Evolutionary conservation across 2,113 vertebrate genomes (phyloP), one percentile per base, ranked within the genome.

Genomic region (Siniperca knerii): DNA sequence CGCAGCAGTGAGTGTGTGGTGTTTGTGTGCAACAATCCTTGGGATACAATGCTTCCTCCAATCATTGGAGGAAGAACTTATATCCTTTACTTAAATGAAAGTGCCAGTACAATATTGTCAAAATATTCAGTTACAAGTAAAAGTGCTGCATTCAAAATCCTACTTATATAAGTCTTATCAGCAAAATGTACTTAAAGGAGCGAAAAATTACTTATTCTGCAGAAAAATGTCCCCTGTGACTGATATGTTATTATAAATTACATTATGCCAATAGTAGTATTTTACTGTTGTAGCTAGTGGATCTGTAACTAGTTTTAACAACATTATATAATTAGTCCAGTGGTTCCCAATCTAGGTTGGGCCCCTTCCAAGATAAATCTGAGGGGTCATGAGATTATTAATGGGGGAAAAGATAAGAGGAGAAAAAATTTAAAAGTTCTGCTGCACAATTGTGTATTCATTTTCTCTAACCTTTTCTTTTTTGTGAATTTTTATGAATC

Each of bases 1-100:
- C 42, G 8, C 80, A 83, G 79, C 76, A n/a, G 64, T 2, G 54
- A 57, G 29, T 23, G n/a, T 62, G 69, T 50, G 25, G 15, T 65
- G 58, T 76, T 52, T 79, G 40, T 76, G 71, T 79, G 46, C 75
- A 85, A 92, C 84, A 90, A 89, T 79, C 42, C 67, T 76, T 67
- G 29, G 29, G 68, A 85, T 50, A 42, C 54, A 35, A 77, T 89
- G n/a, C 1, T 29, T 29, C 20, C 48, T 46, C 57, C 52, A 58
- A 5, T 35, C 12, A 57, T 18, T 29, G 2, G 23, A n/a, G 48
- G 13, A 66, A 65, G n/a, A 40, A 1, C 10, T 42, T 11, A 37
- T 62, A 4, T 20, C 18, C 35, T 40, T 9, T 18, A 18, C 7
- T 40, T 7, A 3, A n/a, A 4, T 66, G 6, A n/a, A 42, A 42